Conservation (phyloP, 1,140 invertebrate genomes). For the Magallana angulata region DNA sequence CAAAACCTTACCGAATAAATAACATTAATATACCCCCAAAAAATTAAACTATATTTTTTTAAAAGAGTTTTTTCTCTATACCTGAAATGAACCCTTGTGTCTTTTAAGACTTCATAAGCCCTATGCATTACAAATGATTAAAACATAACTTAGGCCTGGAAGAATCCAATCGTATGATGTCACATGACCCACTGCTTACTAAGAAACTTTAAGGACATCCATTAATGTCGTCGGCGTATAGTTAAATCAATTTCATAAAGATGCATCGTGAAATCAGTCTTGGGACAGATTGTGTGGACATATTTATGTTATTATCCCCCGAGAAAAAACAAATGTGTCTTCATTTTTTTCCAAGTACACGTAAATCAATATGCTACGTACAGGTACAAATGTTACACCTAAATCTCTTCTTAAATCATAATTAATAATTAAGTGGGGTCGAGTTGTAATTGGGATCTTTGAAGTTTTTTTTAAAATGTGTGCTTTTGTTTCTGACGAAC, state of each 20-base stretch:
- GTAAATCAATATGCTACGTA: no score
- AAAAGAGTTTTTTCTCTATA: not conserved
- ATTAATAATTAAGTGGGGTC: no score
- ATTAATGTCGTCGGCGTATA: not conserved
- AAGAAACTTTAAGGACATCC: not conserved
- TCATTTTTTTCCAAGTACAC: no score
- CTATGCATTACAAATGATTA: not conserved
- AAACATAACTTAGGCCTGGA: not conserved
- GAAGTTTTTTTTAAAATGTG: no score
- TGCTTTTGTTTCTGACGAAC: no score
- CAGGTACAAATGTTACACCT: no score
- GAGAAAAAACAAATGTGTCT: no score
- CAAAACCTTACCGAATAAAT: no score
- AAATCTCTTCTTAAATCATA: no score
- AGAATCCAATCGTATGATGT: not conserved
- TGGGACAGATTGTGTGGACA: not conserved
- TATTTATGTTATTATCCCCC: not conserved
- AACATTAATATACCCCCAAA: no score
- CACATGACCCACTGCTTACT: not conserved
- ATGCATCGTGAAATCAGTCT: not conserved
- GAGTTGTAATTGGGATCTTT: no score
- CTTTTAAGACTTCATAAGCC: conserved; percentile 5
- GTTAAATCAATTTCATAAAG: not conserved
- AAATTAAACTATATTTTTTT: no score
- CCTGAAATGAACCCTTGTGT: not conserved